Evolutionary conservation across 2,797 vertebrate genomes (phyloP), one percentile per base, ranked within the genome.

Genomic region (Anguilla marmorata): DNA sequence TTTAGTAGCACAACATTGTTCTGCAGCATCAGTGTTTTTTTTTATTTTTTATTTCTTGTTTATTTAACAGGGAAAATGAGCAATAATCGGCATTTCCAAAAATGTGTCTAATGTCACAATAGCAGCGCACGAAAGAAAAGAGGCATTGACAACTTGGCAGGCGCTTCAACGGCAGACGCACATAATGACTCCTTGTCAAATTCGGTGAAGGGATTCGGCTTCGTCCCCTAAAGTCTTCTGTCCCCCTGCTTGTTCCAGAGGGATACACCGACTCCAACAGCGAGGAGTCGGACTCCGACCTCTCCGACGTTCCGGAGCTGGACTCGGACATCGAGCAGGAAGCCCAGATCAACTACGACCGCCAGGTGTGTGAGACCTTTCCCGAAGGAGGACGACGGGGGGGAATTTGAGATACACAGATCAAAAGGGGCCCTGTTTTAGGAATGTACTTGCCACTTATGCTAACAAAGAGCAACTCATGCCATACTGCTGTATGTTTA

Each of bases 271-370:
- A 97, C 92, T 97, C 97, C 33, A 96, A 95, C 89, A 97, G 96
- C 41, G 96, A 97, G 93, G 96, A 97, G 91, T 91, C 96, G 0
- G 96, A 97, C 91, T 97, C 97, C 0, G 97, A 97, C 91, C 91
- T 96, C 89, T 97, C 95, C 0, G 96, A 97, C 0, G 96, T 97
- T 88, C 96, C 96, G 0, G 87, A 88, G 88, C 90, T 99, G 88
- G 98, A 99, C 93, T 99, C 98, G 0, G 98, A 99, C 93, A 98
- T 99, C 14, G 98, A 99, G 88, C 98, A 99, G 93, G 98, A 99
- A 93, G 96, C 97, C 91, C 98, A 99, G 94, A 98, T 97, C 92
- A 98, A 95, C 95, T 99, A 99, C 21, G 97, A 97, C 87, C 97
- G 98, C 3, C 98, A 99, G 97, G 98, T 98, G 90, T 93, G 94